Percentiles rank a stretch among this genome's conserved stretches.
Conservation (phyloP, 1,140 invertebrate species). For the Aricia agestis region DNA sequence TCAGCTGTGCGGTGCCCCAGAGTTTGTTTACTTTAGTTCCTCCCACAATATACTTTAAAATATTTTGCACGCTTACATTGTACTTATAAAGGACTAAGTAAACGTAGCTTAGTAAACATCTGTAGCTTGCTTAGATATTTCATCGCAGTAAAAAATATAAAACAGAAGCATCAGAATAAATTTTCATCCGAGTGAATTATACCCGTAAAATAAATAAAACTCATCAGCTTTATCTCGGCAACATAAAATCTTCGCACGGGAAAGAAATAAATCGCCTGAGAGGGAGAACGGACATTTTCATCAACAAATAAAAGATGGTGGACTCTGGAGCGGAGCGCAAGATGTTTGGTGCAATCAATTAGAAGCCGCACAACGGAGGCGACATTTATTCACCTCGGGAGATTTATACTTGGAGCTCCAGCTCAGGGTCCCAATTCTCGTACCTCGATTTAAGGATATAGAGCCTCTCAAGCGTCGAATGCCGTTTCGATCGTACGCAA, state of each 20-base stretch:
- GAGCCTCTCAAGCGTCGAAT: no score
- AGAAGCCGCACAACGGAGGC: slow-evolving; percentile 2
- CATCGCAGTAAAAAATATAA: no score
- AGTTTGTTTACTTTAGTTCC: background rate
- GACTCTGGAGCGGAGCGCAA: background rate
- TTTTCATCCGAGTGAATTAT: background rate
- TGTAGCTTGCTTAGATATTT: no score
- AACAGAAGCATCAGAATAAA: no score
- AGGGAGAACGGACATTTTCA: background rate
- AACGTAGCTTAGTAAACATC: no score
- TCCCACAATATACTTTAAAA: background rate
- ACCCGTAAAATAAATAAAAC: background rate
- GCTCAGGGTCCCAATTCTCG: background rate
- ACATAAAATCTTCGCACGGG: background rate
- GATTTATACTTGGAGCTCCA: slow-evolving; percentile 4
- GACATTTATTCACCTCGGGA: slow-evolving; percentile 6
- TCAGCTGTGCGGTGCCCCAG: background rate
- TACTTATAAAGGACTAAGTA: no score
- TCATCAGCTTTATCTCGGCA: background rate
- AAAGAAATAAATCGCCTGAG: background rate
- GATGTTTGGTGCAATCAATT: slow-evolving; percentile 7
- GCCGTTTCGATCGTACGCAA: no score
- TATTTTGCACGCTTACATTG: background rate
- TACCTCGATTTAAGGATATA: no score
- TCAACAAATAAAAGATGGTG: background rate